Base-by-base conservation (phyloP, 2,888 invertebrate genomes). In the Myopa testacea region DNA sequence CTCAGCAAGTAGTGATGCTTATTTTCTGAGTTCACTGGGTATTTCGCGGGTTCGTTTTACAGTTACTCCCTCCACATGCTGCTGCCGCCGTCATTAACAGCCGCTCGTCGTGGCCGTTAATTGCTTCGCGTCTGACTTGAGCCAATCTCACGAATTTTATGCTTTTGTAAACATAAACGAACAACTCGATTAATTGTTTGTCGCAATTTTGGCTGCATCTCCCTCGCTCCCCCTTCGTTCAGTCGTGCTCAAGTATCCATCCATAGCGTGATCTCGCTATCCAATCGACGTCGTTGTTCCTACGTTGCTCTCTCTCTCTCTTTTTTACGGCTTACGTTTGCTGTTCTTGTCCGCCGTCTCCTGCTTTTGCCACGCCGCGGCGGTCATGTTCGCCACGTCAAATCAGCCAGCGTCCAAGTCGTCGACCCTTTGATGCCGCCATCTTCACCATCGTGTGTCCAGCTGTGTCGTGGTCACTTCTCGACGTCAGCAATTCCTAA, bases 111-210 rank as follows among this genome's bases (percentile, higher is more conserved):
- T 50, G 26, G 70, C 40, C 55, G 65, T 79, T 79, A 74, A 71
- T 74, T 78, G 69, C 70, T 79, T 19, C 16, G 78, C 74, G 67
- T 72, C 60, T 67, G 73, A 75, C 52, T 79, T 60, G 68, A 67
- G 75, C 68, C 50, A 76, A 72, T 79, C 76, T 80, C 80, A 58
- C 60, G 60, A 40, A 75, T 73, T 80, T 76, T 79, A 85, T 85
- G 85, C 83, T 82, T 86, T 84, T 85, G 85, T 85, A 86, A 85
- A 86, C 86, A 85, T 84, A 85, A 84, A 85, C 84, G 86, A 86
- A 84, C 84, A 84, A 85, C 84, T 84, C 84, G 83, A 76, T 78
- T 70, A 65, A 67, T 62, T 83, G 84, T 83, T 85, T 84, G 84
- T 85, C 82, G 82, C 82, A 85, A 81, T 83, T 85, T 85, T 83